Evolutionary conservation across 2,797 vertebrate species (phyloP).

Genomic region (Melanotaenia parkinsoni): DNA sequence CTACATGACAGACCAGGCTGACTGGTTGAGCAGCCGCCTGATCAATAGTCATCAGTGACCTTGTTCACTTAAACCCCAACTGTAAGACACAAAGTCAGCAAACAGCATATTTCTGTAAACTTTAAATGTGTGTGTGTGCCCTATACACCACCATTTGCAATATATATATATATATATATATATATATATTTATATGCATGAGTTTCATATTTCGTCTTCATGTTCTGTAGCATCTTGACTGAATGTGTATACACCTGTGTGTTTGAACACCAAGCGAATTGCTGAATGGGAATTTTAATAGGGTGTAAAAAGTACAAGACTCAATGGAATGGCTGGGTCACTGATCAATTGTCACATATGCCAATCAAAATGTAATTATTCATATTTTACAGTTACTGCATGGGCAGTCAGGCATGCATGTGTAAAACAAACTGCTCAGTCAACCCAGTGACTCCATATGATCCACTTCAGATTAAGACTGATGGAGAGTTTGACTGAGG

Average conservation of each 20-base stretch:
- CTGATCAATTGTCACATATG: conserved; percentile 76
- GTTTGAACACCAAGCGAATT: conserved; percentile 43
- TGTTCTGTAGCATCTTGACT: not conserved
- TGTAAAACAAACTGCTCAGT: conserved; percentile 30
- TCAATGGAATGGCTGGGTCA: conserved; percentile 72
- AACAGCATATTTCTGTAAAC: conserved; percentile 29
- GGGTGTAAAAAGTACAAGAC: conserved; percentile 66
- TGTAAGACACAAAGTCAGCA: conserved; percentile 66
- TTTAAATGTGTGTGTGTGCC: conserved; percentile 14
- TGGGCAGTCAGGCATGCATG: conserved; percentile 8
- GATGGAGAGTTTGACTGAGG: not conserved
- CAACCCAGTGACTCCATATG: conserved; percentile 27
- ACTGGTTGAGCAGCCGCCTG: conserved; percentile 74
- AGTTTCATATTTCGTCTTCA: not conserved
- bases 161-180: not conserved
- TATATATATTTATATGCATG: not conserved
- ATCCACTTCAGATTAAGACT: conserved; percentile 22
- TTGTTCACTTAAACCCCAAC: conserved; percentile 69
- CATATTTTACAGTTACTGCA: conserved; percentile 59
- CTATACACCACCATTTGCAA: not conserved
- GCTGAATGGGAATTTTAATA: conserved; percentile 66
- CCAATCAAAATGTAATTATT: conserved; percentile 80
- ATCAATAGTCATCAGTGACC: conserved; percentile 87
- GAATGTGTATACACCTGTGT: conserved; percentile 12
- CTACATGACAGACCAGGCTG: conserved; percentile 66